Evolutionary conservation across 1,140 invertebrate species (phyloP), one percentile per base, ranked within the genome.

Genomic region (Drosophila mayri): DNA sequence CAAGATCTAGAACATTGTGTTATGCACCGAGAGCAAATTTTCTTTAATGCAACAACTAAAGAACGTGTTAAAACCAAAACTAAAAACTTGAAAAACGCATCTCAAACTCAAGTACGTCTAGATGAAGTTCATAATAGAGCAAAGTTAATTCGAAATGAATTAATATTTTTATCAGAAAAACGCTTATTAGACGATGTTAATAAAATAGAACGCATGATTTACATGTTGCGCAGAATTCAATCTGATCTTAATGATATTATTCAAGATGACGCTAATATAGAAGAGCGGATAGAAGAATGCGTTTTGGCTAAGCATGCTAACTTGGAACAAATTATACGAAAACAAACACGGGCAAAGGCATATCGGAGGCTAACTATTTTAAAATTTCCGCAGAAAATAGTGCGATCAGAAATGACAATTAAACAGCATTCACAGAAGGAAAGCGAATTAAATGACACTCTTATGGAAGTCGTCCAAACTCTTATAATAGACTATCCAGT

Each of bases 1-100:
- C 94, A 94, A 35, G 97, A 97, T 84, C 93, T 97, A 92, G 96
- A 97, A 46, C 94, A 95, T 79, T 96, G 96, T 79, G 94, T 97
- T 14, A 94, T 94, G 18, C 94, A 96, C 71, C 93, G 97, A 44
- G 96, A 96, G 47, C 93, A 94, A 54, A 95, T 96, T 52, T 93
- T 95, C 50, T 94, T 95, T 28, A 91, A 92, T 62, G 94, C 95
- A 4, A 93, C 94, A 38, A 94, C 94, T 2, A 94, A 94, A 55
- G 94, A 95, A 59, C 95, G 94, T 50, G 92, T 92, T 10, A 76
- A 86, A n/a, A 81, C 52, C 0, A 91, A 90, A 38, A 47, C 75
- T 82, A 93, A 75, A 84, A 93, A 62, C 74, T 77, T 50, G 70
- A 92, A 79, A 38, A 68, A 64, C 25, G 9, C 60, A 20, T 68